Percentiles rank a stretch among this genome's conserved stretches.
Evolutionary conservation across 2,888 invertebrate genomes (phyloP).

Genomic region (Morpho helenor): DNA sequence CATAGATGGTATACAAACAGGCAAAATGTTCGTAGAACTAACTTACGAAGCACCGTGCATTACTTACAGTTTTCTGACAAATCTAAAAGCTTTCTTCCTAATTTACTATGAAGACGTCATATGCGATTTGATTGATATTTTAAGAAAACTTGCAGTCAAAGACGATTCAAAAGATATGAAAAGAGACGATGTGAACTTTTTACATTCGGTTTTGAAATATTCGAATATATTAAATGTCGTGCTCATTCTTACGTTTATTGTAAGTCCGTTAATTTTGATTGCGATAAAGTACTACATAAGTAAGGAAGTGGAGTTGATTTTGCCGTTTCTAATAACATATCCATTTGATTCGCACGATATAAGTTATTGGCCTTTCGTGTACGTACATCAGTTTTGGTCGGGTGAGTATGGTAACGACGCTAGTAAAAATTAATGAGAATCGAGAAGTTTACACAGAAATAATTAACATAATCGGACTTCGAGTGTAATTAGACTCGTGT

Average conservation of each 20-base stretch:
- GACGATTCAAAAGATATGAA: neutral
- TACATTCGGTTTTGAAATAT: slow-evolving; percentile 39
- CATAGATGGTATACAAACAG: slow-evolving; percentile 33
- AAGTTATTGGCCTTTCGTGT: slow-evolving; percentile 48
- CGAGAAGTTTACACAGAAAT: neutral
- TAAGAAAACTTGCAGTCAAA: slow-evolving; percentile 1
- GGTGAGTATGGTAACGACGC: slow-evolving; percentile 33
- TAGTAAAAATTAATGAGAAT: slow-evolving; percentile 6
- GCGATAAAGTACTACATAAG: slow-evolving; percentile 40
- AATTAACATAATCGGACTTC: neutral
- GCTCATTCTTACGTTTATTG: slow-evolving; percentile 35
- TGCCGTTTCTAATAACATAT: slow-evolving; percentile 51
- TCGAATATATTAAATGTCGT: slow-evolving; percentile 37
- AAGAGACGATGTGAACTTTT: slow-evolving; percentile 33
- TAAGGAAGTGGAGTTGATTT: slow-evolving; percentile 36
- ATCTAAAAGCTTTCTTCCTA: slow-evolving; percentile 15
- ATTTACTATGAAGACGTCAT: slow-evolving; percentile 29
- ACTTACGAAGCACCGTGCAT: slow-evolving; percentile 47
- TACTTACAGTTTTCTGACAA: slow-evolving; percentile 31
- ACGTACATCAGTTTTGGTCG: slow-evolving; percentile 49
- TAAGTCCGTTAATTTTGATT: slow-evolving; percentile 41
- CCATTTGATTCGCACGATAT: slow-evolving; percentile 49
- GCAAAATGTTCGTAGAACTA: slow-evolving; percentile 37
- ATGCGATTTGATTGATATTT: slow-evolving; percentile 27
- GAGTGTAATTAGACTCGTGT: neutral